Base-by-base conservation (phyloP, 2,888 invertebrate species). In the Choristoneura rosaceana region DNA sequence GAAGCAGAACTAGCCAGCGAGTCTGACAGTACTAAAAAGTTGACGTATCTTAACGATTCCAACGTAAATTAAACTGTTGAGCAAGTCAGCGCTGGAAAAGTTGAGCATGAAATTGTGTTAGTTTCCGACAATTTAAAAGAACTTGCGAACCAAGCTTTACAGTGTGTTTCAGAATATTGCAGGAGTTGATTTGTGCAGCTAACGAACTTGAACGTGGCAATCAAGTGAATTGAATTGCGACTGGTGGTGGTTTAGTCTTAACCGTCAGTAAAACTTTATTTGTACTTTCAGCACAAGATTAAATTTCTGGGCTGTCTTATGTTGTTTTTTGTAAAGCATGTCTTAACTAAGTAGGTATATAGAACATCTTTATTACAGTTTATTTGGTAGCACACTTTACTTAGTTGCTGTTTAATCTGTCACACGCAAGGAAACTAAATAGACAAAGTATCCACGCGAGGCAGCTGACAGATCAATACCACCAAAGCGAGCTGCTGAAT, bases 131-230 rank as follows among this genome's bases (percentile, higher is more conserved):
- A n/a, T 43, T 67, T 33, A 64, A 9, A 59, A 67, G 41, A 15
- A 41, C 55, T 17, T n/a, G 15, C 8, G 14, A 50, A 25, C 47
- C 55, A 61, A 71, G 75, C 67, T 43, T 74, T 75, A 34, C 34
- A 47, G 67, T 73, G 74, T 75, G 65, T 70, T 67, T 58, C 50
- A 70, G 74, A 76, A 76, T 75, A 75, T 79, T 76, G 75, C 76
- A 60, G 55, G 69, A 74, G 75, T 75, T 74, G 71, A 76, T 74
- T 69, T 73, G 59, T 75, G 65, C 69, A 62, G 15, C 62, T 78
- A 78, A 76, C 76, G 75, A 77, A 76, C 74, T 76, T 63, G 61
- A 41, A 60, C 74, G 67, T 71, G 67, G 77, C 76, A 78, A 79
- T 78, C 74, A 77, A 75, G 61, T 15, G 43, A 15, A 34, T 64